Percentiles rank a stretch among this genome's conserved stretches.
Conservation (phyloP, 2,797 vertebrate genomes). For the Botia almorhae region DNA sequence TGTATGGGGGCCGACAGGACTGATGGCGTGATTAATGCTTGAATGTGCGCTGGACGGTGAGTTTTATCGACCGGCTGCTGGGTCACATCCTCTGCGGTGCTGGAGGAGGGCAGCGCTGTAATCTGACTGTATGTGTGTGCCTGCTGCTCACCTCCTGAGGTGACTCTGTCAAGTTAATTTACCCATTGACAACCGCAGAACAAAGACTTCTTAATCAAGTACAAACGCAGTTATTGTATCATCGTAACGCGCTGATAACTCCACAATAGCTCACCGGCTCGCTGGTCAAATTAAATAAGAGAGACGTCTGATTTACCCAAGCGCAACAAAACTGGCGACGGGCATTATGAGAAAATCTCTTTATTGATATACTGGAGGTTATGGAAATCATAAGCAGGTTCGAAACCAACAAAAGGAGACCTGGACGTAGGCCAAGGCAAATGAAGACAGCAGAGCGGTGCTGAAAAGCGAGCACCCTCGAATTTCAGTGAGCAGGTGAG, state of each 20-base stretch:
- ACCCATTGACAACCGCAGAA: conserved; percentile 39
- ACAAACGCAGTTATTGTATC: conserved; percentile 51
- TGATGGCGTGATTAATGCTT: conserved; percentile 75
- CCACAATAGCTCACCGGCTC: conserved; percentile 21
- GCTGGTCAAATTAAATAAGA: conserved; percentile 59
- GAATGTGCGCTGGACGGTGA: conserved; percentile 61
- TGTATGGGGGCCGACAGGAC: conserved; percentile 60
- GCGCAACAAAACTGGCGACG: conserved; percentile 36
- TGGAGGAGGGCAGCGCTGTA: conserved; percentile 65
- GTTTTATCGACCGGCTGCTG: conserved; percentile 71
- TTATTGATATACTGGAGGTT: conserved; percentile 46
- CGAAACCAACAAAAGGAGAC: conserved; percentile 18
- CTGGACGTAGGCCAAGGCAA: conserved; percentile 47
- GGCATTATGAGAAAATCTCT: conserved; percentile 55
- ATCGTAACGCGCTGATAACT: conserved; percentile 48
- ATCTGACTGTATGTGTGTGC: conserved; percentile 69
- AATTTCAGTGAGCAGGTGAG: conserved; percentile 7
- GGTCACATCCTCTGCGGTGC: conserved; percentile 64
- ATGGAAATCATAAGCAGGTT: not conserved
- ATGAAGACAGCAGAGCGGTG: conserved; percentile 17
- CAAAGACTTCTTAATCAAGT: conserved; percentile 54
- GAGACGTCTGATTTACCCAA: conserved; percentile 58
- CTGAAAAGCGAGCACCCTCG: not conserved
- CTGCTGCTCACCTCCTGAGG: conserved; percentile 50
- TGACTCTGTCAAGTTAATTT: conserved; percentile 42